These are phyloP conservation scores for Poeciliopsis retropinna DNA, from an alignment of 2,113 vertebrate species.

Conservation along the genomic window DNA sequence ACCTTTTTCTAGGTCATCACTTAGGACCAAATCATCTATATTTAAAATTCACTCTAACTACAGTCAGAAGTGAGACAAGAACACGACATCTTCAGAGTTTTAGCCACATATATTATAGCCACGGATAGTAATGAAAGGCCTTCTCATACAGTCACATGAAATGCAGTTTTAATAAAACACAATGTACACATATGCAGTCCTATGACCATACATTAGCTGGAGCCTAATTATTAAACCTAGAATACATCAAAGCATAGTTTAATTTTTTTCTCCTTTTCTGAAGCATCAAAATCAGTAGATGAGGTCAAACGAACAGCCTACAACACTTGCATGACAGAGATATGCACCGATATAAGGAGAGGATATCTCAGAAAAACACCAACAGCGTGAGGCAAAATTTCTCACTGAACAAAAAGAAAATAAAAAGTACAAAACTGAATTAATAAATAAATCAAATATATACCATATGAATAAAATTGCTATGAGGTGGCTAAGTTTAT, in stretches of 20 bases:
- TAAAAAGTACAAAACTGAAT: constrained; percentile 83
- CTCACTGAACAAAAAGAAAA: constrained; percentile 79
- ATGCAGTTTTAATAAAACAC: constrained; percentile 85
- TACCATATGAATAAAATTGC: constrained; percentile 85
- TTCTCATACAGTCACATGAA: constrained; percentile 77
- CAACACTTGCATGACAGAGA: constrained; percentile 74
- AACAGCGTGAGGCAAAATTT: constrained; percentile 79
- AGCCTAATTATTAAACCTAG: constrained; percentile 79
- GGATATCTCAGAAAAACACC: constrained; percentile 79
- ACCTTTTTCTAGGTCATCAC: not conserved
- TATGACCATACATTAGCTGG: constrained; percentile 82
- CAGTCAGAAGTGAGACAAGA: constrained; percentile 42
- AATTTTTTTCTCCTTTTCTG: constrained; percentile 55
- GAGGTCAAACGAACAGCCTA: constrained; percentile 72
- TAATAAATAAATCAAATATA: constrained; percentile 89
- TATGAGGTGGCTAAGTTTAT: constrained; percentile 83
- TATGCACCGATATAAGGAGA: constrained; percentile 79
- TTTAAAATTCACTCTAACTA: not conserved
- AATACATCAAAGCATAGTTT: constrained; percentile 75
- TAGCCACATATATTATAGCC: constrained; percentile 60
- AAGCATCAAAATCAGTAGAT: constrained; percentile 79
- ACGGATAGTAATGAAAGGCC: constrained; percentile 67
- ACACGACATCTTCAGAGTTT: constrained; percentile 40
- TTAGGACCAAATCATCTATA: not conserved
- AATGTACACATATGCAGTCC: constrained; percentile 84